Conservation (phyloP, 2,797 vertebrate species). For the Clarias fuscus region DNA sequence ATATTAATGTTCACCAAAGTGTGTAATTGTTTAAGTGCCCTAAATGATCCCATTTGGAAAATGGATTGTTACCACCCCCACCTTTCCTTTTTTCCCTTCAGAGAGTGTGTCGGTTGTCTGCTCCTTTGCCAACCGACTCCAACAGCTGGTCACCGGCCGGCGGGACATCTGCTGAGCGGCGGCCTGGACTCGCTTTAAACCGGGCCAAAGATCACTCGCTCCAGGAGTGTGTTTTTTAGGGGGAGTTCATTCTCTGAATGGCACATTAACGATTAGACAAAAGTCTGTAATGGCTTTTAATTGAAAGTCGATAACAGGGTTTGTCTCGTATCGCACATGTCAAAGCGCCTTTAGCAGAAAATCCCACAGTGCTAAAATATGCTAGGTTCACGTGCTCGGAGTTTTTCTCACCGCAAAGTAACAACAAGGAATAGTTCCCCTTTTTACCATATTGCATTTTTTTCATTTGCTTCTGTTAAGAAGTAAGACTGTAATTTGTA, state of each 20-base stretch:
- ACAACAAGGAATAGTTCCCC: background rate
- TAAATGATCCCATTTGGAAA: conserved; percentile 87
- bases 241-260: conserved; percentile 74
- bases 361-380: conserved; percentile 20
- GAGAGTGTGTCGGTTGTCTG: conserved; percentile 76
- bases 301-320: conserved; percentile 81
- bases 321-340: conserved; percentile 74
- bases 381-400: background rate
- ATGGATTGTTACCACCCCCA: conserved; percentile 81
- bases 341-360: conserved; percentile 41
- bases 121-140: conserved; percentile 76
- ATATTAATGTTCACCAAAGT: conserved; percentile 80
- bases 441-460: background rate
- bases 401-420: background rate
- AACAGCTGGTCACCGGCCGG: conserved; percentile 91
- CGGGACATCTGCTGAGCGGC: conserved; percentile 46
- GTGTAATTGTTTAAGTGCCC: conserved; percentile 88
- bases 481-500: background rate
- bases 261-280: conserved; percentile 82
- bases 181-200: conserved; percentile 60
- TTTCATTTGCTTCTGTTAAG: background rate
- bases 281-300: conserved; percentile 84
- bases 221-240: conserved; percentile 40
- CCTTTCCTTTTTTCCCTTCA: conserved; percentile 64
- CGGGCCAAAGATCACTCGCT: conserved; percentile 58